phyloP scores from a whole-genome alignment of 2,888 invertebrate genomes.

The Philopedon plagiatum region DNA sequence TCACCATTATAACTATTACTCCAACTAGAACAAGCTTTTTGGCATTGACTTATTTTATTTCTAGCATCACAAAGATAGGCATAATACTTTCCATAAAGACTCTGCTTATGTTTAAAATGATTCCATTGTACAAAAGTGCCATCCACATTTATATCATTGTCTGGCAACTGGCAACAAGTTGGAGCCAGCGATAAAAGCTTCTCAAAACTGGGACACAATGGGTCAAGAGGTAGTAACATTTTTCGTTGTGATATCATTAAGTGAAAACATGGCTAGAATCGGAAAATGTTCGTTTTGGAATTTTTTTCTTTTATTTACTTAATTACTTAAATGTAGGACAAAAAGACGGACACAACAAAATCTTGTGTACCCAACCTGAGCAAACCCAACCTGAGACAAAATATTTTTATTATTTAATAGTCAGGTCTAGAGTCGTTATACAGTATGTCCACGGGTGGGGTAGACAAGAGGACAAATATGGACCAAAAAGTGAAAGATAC shows the following conservation, averaged over 20 bases:
- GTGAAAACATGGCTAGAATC: constrained; percentile 61
- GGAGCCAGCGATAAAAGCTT: constrained; percentile 84
- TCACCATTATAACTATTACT: constrained; percentile 83
- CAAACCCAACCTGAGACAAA: no score
- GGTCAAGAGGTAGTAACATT: constrained; percentile 79
- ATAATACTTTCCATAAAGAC: constrained; percentile 85
- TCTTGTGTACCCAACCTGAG: no score
- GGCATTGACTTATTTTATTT: constrained; percentile 81
- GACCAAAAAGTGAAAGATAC: no score
- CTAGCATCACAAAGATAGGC: constrained; percentile 90
- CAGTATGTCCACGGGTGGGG: no score
- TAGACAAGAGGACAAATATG: no score
- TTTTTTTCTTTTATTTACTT: no score
- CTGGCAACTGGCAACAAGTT: constrained; percentile 70
- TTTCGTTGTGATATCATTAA: constrained; percentile 76
- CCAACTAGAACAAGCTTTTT: constrained; percentile 84
- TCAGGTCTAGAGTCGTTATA: no score
- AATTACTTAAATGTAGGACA: no score
- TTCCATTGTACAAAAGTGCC: constrained; percentile 68
- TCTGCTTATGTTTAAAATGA: constrained; percentile 74
- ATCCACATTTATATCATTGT: constrained; percentile 57
- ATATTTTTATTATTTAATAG: no score
- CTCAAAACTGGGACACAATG: constrained; percentile 81
- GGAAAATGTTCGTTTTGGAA: not conserved
- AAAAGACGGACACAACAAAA: no score